phyloP scores from a whole-genome alignment of 2,888 invertebrate genomes.

The Acrobasis consociella region DNA sequence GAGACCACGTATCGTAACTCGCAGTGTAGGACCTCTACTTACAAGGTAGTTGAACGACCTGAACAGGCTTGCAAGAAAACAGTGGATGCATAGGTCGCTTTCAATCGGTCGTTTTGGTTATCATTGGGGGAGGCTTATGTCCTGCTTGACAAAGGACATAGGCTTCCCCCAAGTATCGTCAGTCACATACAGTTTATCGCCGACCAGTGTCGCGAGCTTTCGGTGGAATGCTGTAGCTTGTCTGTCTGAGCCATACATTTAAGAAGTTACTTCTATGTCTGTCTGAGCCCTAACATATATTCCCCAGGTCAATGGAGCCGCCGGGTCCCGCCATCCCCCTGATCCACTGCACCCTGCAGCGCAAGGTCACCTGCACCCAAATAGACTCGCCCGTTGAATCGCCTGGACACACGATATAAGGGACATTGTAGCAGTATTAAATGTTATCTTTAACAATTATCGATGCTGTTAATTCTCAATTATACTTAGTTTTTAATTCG shows the following conservation, averaged over 20 bases:
- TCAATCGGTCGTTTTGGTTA: no score
- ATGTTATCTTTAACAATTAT: background rate
- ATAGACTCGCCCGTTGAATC: conserved; percentile 39
- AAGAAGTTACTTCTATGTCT: no score
- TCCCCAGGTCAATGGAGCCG: conserved; percentile 40
- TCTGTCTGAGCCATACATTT: background rate
- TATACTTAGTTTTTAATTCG: background rate
- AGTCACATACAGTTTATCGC: no score
- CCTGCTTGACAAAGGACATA: no score
- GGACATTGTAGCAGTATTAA: no score
- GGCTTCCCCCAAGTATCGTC: background rate
- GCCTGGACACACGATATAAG: background rate
- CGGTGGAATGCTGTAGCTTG: background rate
- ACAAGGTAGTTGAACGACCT: no score
- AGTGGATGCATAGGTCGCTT: no score
- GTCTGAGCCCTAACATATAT: background rate
- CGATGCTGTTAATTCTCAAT: background rate
- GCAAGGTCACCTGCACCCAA: conserved; percentile 28
- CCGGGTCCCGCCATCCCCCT: conserved; percentile 38
- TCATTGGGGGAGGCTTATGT: no score
- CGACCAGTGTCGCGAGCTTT: background rate
- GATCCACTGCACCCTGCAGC: conserved; percentile 30
- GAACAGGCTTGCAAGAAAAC: no score
- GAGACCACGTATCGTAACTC: no score
- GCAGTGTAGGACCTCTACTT: no score